Percentiles rank a stretch among this genome's conserved stretches.
These are phyloP conservation scores for Bombus polaris DNA, from an alignment of 1,140 invertebrate species.

Conservation along the genomic window DNA sequence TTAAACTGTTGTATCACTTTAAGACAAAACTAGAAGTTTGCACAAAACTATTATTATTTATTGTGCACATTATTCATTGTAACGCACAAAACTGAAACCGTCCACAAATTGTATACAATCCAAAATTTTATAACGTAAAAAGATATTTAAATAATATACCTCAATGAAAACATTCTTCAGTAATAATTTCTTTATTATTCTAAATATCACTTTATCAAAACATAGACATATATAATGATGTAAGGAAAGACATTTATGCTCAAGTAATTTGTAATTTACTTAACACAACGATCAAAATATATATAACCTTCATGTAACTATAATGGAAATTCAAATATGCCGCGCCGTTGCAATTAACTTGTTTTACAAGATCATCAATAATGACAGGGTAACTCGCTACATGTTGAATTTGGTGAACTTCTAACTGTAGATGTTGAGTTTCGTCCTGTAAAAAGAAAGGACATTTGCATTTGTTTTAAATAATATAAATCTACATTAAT, in stretches of 20 bases:
- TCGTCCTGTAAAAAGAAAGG: constrained; percentile 63
- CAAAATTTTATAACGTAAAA: constrained; percentile 32
- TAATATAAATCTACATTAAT: background rate
- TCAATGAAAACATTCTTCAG: background rate
- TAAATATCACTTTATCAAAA: constrained; percentile 1
- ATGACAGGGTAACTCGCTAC: constrained; percentile 64
- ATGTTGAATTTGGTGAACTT: constrained; percentile 52
- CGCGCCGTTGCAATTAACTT: constrained; percentile 39
- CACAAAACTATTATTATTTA: constrained; percentile 25
- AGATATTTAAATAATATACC: constrained; percentile 20
- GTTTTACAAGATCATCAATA: constrained; percentile 54
- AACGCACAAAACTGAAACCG: background rate
- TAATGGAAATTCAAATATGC: background rate
- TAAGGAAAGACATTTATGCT: background rate
- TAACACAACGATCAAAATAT: constrained; percentile 6
- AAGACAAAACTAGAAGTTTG: background rate
- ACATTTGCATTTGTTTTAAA: constrained; percentile 37
- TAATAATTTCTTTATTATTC: constrained; percentile 35
- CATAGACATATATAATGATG: background rate
- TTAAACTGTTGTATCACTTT: background rate
- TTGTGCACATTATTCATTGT: constrained; percentile 20
- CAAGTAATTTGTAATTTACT: constrained; percentile 9
- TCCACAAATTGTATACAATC: constrained; percentile 37
- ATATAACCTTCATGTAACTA: background rate
- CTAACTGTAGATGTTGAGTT: constrained; percentile 63